Conservation (phyloP, 2,888 invertebrate species). For the Calameuta idolon region DNA sequence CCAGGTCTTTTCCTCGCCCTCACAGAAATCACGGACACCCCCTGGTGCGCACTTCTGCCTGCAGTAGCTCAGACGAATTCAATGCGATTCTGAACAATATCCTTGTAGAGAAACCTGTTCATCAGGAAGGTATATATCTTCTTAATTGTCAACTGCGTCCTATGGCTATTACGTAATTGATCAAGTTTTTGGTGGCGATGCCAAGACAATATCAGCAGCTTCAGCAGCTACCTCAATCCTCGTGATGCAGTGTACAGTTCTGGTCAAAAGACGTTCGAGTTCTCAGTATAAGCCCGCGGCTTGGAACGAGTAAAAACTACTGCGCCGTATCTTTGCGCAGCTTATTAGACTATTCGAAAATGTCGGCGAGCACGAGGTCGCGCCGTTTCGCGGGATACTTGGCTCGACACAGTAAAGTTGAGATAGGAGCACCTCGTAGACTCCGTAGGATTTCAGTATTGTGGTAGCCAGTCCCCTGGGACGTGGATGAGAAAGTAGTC, state of each 20-base stretch:
- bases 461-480: not conserved
- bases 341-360: not conserved
- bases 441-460: not conserved
- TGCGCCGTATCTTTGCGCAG: not conserved
- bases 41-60: not conserved
- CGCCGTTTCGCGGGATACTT: not conserved
- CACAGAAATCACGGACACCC: not conserved
- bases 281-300: not conserved
- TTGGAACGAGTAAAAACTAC: not conserved
- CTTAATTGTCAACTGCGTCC: not conserved
- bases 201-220: not conserved
- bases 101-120: not conserved
- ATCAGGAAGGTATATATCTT: not conserved
- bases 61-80: not conserved
- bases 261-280: constrained; percentile 3
- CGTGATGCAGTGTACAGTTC: not conserved
- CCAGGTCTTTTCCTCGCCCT: not conserved
- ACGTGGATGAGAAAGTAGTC: not conserved
- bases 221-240: no score
- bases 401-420: not conserved
- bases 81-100: not conserved
- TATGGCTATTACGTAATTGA: not conserved
- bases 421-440: not conserved
- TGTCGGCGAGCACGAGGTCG: constrained; percentile 5
- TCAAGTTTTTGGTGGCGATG: not conserved